phyloP scores from a whole-genome alignment of 2,797 vertebrate species.

The Florisuga fusca region DNA sequence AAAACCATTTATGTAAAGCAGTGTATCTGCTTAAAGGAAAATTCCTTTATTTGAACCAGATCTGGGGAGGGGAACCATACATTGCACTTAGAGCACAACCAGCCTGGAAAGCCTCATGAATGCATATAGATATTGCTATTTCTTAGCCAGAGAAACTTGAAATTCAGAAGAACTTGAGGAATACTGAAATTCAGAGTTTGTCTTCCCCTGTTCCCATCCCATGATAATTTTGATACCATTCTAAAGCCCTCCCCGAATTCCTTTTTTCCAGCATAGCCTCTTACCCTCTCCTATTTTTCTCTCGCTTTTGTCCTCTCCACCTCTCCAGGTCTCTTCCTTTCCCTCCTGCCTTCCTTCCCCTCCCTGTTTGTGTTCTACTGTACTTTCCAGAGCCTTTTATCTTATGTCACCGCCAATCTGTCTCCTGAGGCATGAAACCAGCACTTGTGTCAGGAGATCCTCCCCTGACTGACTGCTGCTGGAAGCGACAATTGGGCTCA shows the following conservation, averaged over 20 bases:
- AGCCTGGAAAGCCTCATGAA: neutral
- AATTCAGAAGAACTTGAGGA: neutral
- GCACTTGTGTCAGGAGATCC: neutral
- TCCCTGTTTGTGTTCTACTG: neutral
- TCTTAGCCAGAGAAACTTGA: neutral
- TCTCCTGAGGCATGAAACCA: constrained; percentile 8
- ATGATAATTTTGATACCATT: neutral
- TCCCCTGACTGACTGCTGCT: constrained; percentile 3
- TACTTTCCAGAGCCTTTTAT: neutral
- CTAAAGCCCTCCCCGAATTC: neutral
- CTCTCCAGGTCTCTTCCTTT: neutral
- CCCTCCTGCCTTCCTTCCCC: neutral
- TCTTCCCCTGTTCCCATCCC: neutral
- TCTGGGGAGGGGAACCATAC: neutral
- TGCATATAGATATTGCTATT: neutral
- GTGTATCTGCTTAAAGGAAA: neutral
- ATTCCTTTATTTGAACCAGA: neutral
- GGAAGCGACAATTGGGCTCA: neutral
- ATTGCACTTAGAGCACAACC: neutral
- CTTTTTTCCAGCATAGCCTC: neutral
- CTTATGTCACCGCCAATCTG: neutral
- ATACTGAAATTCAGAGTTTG: neutral
- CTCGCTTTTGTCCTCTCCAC: neutral
- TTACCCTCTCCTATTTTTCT: neutral
- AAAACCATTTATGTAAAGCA: neutral